These are phyloP conservation scores for Calliphora vomitoria DNA, from an alignment of 2,888 invertebrate genomes.

Conservation along the genomic window DNA sequence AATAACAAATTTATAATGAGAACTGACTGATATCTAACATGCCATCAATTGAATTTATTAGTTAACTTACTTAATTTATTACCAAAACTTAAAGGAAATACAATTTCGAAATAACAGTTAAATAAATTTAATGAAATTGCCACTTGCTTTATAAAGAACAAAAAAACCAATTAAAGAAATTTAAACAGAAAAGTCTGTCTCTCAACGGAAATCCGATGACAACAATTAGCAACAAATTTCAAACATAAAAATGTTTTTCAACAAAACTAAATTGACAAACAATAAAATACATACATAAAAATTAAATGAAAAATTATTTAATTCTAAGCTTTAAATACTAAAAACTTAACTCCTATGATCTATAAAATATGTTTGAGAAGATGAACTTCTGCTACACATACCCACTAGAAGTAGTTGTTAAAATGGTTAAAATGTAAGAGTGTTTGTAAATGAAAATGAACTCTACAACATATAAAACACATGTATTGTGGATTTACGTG, in stretches of 20 bases:
- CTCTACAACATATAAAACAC: conserved; percentile 72
- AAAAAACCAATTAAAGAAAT: too few species aligned
- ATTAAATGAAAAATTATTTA: conserved; percentile 8
- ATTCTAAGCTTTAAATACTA: background rate
- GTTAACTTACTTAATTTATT: too few species aligned
- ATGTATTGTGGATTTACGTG: conserved; percentile 75
- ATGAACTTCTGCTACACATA: background rate
- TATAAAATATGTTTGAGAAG: background rate
- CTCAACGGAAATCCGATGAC: background rate
- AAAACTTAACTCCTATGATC: background rate
- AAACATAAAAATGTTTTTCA: too few species aligned
- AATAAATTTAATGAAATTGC: too few species aligned
- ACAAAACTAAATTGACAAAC: background rate
- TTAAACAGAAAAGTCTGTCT: background rate
- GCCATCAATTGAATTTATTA: too few species aligned
- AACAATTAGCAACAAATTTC: background rate
- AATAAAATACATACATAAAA: background rate
- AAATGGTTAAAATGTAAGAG: conserved; percentile 32
- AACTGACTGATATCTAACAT: too few species aligned
- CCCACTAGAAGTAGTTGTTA: conserved; percentile 30
- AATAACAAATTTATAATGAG: too few species aligned
- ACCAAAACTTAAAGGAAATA: too few species aligned
- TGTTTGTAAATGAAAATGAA: conserved; percentile 67
- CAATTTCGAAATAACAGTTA: too few species aligned
- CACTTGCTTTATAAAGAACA: too few species aligned